A percentile compares a stretch with the other conserved stretches of the same genome.
Evolutionary conservation across 2,888 invertebrate genomes (phyloP).

Genomic region (Malachius bipustulatus): DNA sequence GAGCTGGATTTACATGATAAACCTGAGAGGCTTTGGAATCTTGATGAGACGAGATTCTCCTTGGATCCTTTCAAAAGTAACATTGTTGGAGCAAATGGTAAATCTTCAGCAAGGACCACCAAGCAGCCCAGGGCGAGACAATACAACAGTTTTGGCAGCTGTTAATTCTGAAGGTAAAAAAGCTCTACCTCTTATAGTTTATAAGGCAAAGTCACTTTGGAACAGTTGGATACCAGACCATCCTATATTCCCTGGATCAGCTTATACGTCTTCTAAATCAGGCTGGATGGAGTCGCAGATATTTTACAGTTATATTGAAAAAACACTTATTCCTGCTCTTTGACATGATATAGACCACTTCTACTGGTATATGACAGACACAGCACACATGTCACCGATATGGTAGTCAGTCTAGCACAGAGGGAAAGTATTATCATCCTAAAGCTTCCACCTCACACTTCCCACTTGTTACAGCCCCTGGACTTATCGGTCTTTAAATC

Average conservation of each 20-base stretch:
- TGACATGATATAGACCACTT: conserved; percentile 24
- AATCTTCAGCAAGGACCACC: conserved; percentile 9
- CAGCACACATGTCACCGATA: conserved; percentile 21
- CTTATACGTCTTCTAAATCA: conserved; percentile 12
- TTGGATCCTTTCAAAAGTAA: conserved; percentile 15
- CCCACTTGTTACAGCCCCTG: conserved; percentile 23
- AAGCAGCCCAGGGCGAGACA: conserved; percentile 14
- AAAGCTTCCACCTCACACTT: conserved; percentile 27
- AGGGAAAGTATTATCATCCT: conserved; percentile 21
- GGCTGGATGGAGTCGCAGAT: conserved; percentile 26
- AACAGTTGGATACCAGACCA: conserved; percentile 21
- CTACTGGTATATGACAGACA: conserved; percentile 28
- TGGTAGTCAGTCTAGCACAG: conserved; percentile 16
- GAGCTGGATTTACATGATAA: conserved; percentile 15
- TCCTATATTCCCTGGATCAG: conserved; percentile 15
- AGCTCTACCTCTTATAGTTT: conserved; percentile 15
- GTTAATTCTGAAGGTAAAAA: conserved; percentile 16
- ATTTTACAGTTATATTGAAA: conserved; percentile 26
- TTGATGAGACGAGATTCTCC: conserved; percentile 17
- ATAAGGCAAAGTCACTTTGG: conserved; percentile 25
- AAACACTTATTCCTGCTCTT: conserved; percentile 21
- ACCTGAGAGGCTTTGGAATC: conserved; percentile 19
- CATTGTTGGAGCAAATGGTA: conserved; percentile 15
- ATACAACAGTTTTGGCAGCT: conserved; percentile 13
- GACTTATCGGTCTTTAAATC: conserved; percentile 23